Conservation (phyloP, 2,797 vertebrate genomes). For the Melanotaenia pygmaea region DNA sequence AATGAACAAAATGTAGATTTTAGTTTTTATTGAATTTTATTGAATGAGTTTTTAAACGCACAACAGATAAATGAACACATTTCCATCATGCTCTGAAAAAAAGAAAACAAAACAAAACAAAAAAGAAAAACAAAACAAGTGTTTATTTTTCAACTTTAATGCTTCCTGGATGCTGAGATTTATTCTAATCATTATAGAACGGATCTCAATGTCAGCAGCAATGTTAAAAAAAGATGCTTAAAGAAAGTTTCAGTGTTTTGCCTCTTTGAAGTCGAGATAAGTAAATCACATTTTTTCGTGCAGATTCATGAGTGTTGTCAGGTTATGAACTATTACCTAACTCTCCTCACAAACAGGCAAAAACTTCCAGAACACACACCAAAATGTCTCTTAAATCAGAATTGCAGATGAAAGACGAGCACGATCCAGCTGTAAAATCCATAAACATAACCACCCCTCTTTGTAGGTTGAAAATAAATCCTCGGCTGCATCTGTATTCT, state of each 20-base stretch:
- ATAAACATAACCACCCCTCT: constrained; percentile 13
- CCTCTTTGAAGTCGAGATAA: neutral
- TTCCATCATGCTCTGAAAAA: neutral
- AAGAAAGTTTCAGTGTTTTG: neutral
- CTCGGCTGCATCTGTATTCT: constrained; percentile 52
- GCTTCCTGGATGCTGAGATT: neutral
- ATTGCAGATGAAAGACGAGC: constrained; percentile 40
- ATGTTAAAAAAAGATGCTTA: neutral
- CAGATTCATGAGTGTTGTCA: constrained; percentile 8
- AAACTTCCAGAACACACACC: constrained; percentile 15
- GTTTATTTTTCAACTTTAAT: neutral
- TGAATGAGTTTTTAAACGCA: too few species aligned
- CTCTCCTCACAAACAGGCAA: constrained; percentile 12
- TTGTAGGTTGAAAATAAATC: constrained; percentile 21
- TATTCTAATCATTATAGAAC: neutral
- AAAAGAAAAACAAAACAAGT: too few species aligned
- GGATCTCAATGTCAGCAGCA: neutral
- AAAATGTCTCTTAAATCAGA: constrained; percentile 41
- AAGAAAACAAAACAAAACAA: neutral
- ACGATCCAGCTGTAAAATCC: constrained; percentile 35
- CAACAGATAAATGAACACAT: neutral
- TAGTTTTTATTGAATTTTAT: too few species aligned
- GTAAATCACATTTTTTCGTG: constrained; percentile 13
- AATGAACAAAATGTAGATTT: too few species aligned
- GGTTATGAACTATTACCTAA: constrained; percentile 19